Percentiles rank a stretch among this genome's conserved stretches.
These are phyloP conservation scores for Pseudachorutes palmiensis DNA, from an alignment of 1,140 invertebrate species.

Conservation along the genomic window DNA sequence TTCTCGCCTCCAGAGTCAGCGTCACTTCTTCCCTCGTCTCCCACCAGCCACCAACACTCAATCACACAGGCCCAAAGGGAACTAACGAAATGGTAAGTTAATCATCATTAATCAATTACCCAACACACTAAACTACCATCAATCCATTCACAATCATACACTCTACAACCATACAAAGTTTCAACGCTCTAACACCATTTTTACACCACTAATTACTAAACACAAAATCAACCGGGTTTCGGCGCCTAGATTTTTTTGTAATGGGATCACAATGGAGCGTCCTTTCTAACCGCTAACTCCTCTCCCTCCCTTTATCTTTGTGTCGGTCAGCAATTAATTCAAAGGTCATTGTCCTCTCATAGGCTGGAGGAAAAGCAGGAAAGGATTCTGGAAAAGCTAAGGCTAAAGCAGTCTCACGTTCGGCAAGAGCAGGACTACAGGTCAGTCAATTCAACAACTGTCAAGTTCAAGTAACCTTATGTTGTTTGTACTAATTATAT, in stretches of 20 bases:
- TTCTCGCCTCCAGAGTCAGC: background rate
- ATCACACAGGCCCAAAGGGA: background rate
- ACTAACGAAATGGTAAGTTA: background rate
- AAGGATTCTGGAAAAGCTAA: constrained; percentile 99
- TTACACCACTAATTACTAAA: constrained; percentile 8
- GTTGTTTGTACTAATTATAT: background rate
- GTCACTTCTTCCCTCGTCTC: background rate
- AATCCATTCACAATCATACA: background rate
- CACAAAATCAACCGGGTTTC: background rate
- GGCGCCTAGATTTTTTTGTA: background rate
- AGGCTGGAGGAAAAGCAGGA: constrained; percentile 98
- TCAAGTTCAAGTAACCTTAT: background rate
- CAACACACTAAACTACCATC: background rate
- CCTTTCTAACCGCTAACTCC: background rate
- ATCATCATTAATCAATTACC: background rate
- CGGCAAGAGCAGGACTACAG: constrained; percentile 94
- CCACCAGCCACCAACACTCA: background rate
- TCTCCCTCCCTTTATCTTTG: background rate
- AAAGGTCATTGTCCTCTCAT: constrained; percentile 8
- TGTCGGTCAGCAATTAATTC: background rate
- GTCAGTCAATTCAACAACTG: constrained; percentile 50
- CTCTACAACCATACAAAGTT: constrained; percentile 19
- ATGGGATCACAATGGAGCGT: background rate
- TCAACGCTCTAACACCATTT: constrained; percentile 19
- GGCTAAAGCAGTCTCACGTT: constrained; percentile 96